These are phyloP conservation scores for Bostrychus sinensis DNA, from an alignment of 2,113 vertebrate species.

Conservation along the genomic window DNA sequence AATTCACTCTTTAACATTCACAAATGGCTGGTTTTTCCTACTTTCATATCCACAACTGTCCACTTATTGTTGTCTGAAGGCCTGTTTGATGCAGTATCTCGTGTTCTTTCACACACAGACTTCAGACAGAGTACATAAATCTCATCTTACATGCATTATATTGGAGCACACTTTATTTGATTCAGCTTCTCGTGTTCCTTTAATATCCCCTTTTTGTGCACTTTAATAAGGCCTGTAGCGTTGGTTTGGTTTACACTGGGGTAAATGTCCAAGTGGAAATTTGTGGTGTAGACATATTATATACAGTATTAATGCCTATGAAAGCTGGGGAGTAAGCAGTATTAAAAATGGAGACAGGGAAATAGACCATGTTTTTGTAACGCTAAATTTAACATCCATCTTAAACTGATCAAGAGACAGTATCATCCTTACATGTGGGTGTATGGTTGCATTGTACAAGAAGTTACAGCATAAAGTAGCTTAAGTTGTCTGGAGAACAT, in stretches of 20 bases:
- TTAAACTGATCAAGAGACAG: too few relatives aligned
- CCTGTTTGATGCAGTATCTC: background rate
- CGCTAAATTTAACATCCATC: background rate
- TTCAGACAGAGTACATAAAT: constrained; percentile 6
- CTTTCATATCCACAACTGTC: background rate
- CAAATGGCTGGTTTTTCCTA: too few relatives aligned
- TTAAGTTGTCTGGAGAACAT: too few relatives aligned
- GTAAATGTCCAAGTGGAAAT: background rate
- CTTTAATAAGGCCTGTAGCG: background rate
- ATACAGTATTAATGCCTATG: background rate
- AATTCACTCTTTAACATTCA: too few relatives aligned
- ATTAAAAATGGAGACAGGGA: background rate
- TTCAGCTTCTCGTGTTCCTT: constrained; percentile 16
- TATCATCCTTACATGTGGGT: too few relatives aligned
- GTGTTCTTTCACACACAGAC: background rate
- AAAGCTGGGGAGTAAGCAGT: background rate
- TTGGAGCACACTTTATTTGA: constrained; percentile 2
- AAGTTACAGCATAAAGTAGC: too few relatives aligned
- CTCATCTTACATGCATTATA: background rate
- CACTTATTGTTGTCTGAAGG: background rate
- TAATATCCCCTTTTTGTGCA: constrained; percentile 10
- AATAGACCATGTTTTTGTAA: background rate
- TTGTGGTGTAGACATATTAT: background rate
- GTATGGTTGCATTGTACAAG: too few relatives aligned
- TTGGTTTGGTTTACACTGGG: background rate